A percentile compares a stretch with the other conserved stretches of the same genome.
These are phyloP conservation scores for Pseudopodoces humilis DNA, from an alignment of 2,113 vertebrate species.

Conservation along the genomic window DNA sequence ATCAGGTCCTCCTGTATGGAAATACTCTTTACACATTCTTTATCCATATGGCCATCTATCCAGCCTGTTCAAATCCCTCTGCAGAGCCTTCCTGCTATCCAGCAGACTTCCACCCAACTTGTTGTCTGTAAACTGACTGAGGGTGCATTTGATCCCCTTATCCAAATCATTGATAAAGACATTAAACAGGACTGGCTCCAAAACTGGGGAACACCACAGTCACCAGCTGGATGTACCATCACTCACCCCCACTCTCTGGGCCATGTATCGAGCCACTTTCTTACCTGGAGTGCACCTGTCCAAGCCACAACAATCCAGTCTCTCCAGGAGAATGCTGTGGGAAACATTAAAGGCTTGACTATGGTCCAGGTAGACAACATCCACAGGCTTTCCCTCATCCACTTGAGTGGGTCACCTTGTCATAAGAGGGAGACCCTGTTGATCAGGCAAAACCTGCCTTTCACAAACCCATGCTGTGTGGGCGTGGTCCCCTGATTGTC, in stretches of 20 bases:
- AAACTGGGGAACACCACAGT: background rate
- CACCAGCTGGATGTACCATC: background rate
- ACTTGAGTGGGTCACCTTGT: background rate
- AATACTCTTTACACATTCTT: background rate
- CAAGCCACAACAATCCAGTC: background rate
- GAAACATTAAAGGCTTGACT: background rate
- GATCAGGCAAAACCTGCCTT: background rate
- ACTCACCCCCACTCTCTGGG: background rate
- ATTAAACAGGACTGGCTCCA: background rate
- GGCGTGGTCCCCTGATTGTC: background rate
- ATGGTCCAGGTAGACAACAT: background rate
- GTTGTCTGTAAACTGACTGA: background rate
- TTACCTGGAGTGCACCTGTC: accelerated
- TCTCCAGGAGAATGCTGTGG: background rate
- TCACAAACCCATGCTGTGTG: background rate
- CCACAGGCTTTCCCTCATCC: background rate
- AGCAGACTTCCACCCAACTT: background rate
- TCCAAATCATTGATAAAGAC: background rate
- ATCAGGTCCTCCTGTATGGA: background rate
- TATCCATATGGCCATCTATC: background rate
- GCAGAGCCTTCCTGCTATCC: background rate
- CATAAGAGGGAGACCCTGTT: background rate
- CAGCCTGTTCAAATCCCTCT: background rate
- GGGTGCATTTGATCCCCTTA: background rate
- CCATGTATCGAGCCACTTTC: accelerated